Base-by-base conservation (phyloP, 2,113 vertebrate genomes). In the Phaethornis superciliosus region DNA sequence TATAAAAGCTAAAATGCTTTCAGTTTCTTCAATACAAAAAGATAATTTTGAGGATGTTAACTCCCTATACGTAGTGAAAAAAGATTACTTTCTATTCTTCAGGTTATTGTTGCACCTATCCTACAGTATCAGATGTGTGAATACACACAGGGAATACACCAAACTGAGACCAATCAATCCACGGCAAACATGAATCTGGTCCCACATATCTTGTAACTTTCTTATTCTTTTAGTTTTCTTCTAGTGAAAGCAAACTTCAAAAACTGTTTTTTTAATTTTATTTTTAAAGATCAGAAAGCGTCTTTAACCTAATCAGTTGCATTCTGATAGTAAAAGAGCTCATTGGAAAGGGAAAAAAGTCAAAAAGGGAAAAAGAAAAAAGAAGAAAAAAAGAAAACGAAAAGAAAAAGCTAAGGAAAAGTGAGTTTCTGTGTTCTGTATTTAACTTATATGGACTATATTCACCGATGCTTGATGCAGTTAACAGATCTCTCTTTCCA, bases 231-330 rank as follows among this genome's bases (percentile, higher is more conserved):
- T 40, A 33, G 46, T 11, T 26, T 85, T 68, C 17, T 77, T 90
- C 88, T 68, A 79, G 54, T 49, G 26, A 95, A 97, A 69, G n/a
- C 7, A 88, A 95, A 46, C 16, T 7, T 91, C 30, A 75, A 80
- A 84, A 85, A 54, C 16, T 33, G 13, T 13, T 17, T 63, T 52
- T 14, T 63, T 52, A 10, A 40, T 86, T 77, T 46, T 18, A 47
- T 85, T 93, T 85, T 93, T 58, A 19, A 60, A 70, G 33, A 74
- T 59, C 49, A 81, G 26, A 40, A 91, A 74, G 9, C 35, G 27
- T 44, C 40, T 75, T 93, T 81, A 88, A 75, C 63, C 11, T 77
- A 83, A 79, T 40, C 40, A 40, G 40, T 40, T 40, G 40, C 40
- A 40, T 40, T 40, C 40, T 40, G 40, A 40, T 40, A 40, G 40